phyloP scores from a whole-genome alignment of 1,140 invertebrate genomes.

The Aethina tumida region DNA sequence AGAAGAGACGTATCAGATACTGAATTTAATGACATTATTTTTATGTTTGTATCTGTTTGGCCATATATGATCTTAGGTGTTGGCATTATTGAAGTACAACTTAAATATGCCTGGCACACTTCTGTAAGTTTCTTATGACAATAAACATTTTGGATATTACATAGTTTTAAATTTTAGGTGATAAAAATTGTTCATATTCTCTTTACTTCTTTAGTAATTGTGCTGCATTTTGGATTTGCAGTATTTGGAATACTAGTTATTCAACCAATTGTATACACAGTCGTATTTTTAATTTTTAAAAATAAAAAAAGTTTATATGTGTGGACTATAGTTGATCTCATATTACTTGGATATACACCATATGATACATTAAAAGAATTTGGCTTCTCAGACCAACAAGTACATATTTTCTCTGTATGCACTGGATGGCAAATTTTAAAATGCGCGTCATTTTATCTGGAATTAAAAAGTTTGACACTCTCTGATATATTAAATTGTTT shows the following conservation, averaged over 20 bases:
- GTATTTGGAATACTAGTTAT: slow-evolving; percentile 16
- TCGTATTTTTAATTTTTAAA: too few relatives aligned
- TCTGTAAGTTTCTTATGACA: slow-evolving; percentile 28
- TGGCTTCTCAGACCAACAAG: too few relatives aligned
- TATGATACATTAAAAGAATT: too few relatives aligned
- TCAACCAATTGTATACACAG: slow-evolving; percentile 29
- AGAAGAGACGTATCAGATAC: slow-evolving; percentile 42
- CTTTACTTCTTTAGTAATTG: slow-evolving; percentile 16
- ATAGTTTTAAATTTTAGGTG: slow-evolving; percentile 13
- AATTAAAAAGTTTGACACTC: too few relatives aligned
- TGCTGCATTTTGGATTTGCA: slow-evolving; percentile 13
- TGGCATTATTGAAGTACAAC: slow-evolving; percentile 3
- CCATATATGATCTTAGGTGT: slow-evolving; percentile 33
- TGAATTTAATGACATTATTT: slow-evolving; percentile 44
- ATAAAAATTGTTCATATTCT: slow-evolving; percentile 19
- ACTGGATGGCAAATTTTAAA: slow-evolving; percentile 5
- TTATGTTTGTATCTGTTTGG: slow-evolving; percentile 32
- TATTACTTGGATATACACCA: too few relatives aligned
- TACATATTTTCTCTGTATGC: too few relatives aligned
- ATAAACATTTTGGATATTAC: slow-evolving; percentile 12
- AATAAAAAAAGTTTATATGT: too few relatives aligned
- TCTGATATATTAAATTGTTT: slow-evolving; percentile 40
- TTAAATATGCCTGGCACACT: background rate
- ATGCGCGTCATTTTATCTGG: too few relatives aligned
- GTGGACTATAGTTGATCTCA: too few relatives aligned